Percentiles rank a stretch among this genome's conserved stretches.
Evolutionary conservation across 1,140 invertebrate species (phyloP).

Genomic region (Protaetia brevitarsis): DNA sequence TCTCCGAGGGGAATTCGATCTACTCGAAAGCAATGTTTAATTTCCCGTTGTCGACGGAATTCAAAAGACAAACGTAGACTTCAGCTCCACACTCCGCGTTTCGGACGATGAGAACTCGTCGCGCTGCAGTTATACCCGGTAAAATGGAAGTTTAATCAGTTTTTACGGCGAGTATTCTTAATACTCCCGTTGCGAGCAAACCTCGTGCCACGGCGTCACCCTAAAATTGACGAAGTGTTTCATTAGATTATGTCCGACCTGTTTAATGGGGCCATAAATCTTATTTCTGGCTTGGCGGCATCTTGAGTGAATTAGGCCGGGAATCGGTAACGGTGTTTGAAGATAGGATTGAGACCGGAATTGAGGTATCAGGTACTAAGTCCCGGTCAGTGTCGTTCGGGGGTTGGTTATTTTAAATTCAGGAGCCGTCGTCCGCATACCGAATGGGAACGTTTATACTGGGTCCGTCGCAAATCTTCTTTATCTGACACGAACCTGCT

Average conservation of each 20-base stretch:
- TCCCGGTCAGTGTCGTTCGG: background rate
- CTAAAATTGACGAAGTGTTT: slow-evolving; percentile 15
- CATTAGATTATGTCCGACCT: background rate
- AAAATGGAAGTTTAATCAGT: slow-evolving; percentile 15
- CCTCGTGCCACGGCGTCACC: background rate
- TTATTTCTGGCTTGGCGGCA: slow-evolving; percentile 8
- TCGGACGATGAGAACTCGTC: background rate
- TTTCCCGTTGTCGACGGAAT: slow-evolving; percentile 13
- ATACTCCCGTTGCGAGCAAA: background rate
- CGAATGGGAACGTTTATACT: background rate
- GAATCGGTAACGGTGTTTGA: background rate
- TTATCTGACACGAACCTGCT: background rate
- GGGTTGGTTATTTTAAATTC: slow-evolving; percentile 5
- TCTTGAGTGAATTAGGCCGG: slow-evolving; percentile 11
- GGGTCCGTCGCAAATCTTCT: slow-evolving; percentile 6
- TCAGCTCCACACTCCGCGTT: background rate
- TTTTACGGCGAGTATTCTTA: slow-evolving; percentile 9
- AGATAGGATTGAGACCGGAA: too few species aligned
- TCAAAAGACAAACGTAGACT: slow-evolving; percentile 16
- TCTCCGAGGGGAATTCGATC: slow-evolving; percentile 5
- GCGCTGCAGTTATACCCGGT: background rate
- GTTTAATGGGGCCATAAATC: slow-evolving; percentile 3
- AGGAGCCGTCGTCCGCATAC: background rate
- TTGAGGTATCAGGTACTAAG: background rate
- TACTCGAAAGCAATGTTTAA: slow-evolving; percentile 10